Percentiles rank a stretch among this genome's conserved stretches.
phyloP scores from a whole-genome alignment of 2,113 vertebrate species.

The Callorhinus ursinus region DNA sequence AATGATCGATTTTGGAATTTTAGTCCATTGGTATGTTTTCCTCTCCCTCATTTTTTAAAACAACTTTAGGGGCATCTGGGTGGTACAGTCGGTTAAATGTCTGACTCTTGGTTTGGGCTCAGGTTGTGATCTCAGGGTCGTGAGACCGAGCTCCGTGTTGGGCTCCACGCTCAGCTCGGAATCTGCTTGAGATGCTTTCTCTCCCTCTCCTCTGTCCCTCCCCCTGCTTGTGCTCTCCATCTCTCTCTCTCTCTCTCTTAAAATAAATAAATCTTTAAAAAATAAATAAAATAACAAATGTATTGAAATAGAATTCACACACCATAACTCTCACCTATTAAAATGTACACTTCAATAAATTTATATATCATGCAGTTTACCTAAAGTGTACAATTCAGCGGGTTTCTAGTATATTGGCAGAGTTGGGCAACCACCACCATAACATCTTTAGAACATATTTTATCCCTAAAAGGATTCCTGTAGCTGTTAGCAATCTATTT shows the following conservation, averaged over 20 bases:
- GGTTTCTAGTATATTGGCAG: background rate
- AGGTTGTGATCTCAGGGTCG: background rate
- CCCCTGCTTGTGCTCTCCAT: background rate
- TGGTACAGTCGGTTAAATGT: background rate
- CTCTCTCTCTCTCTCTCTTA: too few relatives aligned
- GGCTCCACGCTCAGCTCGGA: background rate
- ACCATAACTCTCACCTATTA: background rate
- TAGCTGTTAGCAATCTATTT: too few relatives aligned
- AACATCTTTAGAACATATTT: background rate
- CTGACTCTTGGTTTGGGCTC: background rate
- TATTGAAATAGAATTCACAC: background rate
- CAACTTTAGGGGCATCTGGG: background rate
- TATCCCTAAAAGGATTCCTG: background rate
- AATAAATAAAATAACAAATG: background rate
- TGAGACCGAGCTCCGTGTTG: background rate
- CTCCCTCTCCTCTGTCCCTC: background rate
- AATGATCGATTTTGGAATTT: background rate
- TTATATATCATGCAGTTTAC: background rate
- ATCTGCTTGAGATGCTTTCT: background rate
- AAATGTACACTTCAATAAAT: background rate
- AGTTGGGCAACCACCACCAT: background rate
- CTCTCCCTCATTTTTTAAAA: background rate
- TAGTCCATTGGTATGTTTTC: background rate
- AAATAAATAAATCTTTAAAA: background rate
- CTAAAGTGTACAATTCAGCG: background rate